A percentile compares a stretch with the other conserved stretches of the same genome.
These are phyloP conservation scores for Darevskia nairensis DNA, from an alignment of 2,797 vertebrate genomes.

Conservation along the genomic window DNA sequence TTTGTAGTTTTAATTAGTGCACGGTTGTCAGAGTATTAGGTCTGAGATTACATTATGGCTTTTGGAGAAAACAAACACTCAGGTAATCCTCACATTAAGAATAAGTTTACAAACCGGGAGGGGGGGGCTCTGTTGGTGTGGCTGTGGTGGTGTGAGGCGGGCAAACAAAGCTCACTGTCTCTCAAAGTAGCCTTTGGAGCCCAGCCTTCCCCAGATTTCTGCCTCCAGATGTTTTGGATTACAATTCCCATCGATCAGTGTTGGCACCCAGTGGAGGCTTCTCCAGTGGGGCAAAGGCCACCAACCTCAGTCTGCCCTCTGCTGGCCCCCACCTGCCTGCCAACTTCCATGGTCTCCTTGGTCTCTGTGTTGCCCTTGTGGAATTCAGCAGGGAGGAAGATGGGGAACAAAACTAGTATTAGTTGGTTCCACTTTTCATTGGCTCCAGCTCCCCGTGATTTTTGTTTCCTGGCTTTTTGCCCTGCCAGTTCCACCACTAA, in stretches of 20 bases:
- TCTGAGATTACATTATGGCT: slow-evolving; percentile 78
- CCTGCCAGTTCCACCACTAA: too few relatives aligned
- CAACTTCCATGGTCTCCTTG: too few relatives aligned
- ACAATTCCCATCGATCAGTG: not conserved
- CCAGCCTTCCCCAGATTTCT: not conserved
- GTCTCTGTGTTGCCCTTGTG: too few relatives aligned
- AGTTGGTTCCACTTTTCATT: too few relatives aligned
- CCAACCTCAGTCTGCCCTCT: too few relatives aligned
- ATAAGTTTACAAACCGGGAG: slow-evolving; percentile 53
- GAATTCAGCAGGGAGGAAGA: too few relatives aligned
- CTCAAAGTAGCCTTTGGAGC: not conserved
- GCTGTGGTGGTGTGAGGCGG: not conserved
- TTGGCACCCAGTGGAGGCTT: not conserved
- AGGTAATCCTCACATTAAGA: slow-evolving; percentile 77
- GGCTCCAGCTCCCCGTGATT: too few relatives aligned
- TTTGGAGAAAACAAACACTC: slow-evolving; percentile 72
- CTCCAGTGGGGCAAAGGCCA: too few relatives aligned
- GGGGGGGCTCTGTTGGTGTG: not conserved
- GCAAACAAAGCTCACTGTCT: not conserved
- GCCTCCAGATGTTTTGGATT: not conserved
- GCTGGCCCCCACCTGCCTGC: too few relatives aligned
- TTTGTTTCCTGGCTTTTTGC: too few relatives aligned
- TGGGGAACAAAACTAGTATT: too few relatives aligned
- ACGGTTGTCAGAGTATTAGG: slow-evolving; percentile 79
- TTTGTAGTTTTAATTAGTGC: slow-evolving; percentile 81